These are phyloP conservation scores for Hypercompe scribonia DNA, from an alignment of 2,888 invertebrate species.

Conservation along the genomic window DNA sequence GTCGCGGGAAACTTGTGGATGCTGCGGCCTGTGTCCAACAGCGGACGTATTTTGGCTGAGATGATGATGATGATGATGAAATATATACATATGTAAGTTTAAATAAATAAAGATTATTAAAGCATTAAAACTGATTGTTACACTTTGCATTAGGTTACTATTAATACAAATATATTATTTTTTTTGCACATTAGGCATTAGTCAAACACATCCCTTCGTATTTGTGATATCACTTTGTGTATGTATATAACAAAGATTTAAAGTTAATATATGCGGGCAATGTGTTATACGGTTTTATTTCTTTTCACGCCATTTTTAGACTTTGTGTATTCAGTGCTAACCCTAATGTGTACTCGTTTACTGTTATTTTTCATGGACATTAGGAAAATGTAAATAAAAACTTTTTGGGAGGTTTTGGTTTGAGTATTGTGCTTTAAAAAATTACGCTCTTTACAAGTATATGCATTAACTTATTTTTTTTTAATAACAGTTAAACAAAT, in stretches of 20 bases:
- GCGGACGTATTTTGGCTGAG: no score
- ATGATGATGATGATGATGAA: no score
- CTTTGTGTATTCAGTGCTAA: not conserved
- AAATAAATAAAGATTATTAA: no score
- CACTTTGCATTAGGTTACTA: no score
- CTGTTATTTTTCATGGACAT: not conserved
- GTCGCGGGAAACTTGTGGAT: no score
- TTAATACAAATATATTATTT: no score
- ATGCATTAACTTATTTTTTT: no score
- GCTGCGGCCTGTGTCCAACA: no score
- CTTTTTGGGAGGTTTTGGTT: not conserved
- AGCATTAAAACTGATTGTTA: no score
- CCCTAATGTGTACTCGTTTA: not conserved
- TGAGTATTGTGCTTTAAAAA: not conserved
- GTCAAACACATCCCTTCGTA: constrained; percentile 20
- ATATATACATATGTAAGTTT: no score
- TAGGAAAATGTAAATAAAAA: not conserved
- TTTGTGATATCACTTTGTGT: constrained; percentile 39
- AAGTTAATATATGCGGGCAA: constrained; percentile 32
- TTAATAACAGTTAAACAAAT: no score
- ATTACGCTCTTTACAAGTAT: not conserved
- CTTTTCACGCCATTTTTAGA: constrained; percentile 35
- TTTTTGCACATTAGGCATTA: no score
- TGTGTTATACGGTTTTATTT: constrained; percentile 32
- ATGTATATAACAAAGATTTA: constrained; percentile 29